These are phyloP conservation scores for Ailurus styani DNA, from an alignment of 2,113 vertebrate genomes.

Conservation along the genomic window DNA sequence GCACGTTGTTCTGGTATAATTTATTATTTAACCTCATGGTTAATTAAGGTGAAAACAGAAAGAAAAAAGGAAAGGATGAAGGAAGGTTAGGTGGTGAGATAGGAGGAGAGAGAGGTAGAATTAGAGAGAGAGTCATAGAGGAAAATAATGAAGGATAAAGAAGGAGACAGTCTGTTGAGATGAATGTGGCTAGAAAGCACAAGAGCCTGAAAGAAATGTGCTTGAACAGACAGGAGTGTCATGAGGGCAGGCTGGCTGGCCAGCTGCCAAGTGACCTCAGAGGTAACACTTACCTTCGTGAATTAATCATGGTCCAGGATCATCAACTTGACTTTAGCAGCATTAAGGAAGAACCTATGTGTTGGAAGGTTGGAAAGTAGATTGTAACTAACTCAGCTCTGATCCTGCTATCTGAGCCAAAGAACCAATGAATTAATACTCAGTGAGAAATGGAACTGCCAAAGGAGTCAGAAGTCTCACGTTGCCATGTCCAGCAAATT, in stretches of 20 bases:
- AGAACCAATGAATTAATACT: background rate
- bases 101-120: background rate
- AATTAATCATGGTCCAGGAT: conserved; percentile 24
- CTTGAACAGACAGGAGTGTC: background rate
- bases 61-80: background rate
- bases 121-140: background rate
- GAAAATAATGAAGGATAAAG: background rate
- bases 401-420: background rate
- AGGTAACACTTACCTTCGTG: conserved; percentile 20
- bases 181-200: background rate
- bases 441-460: background rate
- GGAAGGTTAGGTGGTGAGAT: background rate
- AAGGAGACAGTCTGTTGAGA: background rate
- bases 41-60: conserved; percentile 19
- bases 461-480: background rate
- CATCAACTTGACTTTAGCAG: background rate
- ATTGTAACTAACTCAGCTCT: background rate
- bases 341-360: background rate
- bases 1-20: background rate
- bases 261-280: conserved; percentile 27
- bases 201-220: background rate
- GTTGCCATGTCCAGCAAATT: background rate
- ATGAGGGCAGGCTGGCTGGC: background rate
- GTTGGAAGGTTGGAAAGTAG: background rate
- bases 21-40: background rate